Conservation (phyloP, 2,888 invertebrate species). For the Leucophenga montana region DNA sequence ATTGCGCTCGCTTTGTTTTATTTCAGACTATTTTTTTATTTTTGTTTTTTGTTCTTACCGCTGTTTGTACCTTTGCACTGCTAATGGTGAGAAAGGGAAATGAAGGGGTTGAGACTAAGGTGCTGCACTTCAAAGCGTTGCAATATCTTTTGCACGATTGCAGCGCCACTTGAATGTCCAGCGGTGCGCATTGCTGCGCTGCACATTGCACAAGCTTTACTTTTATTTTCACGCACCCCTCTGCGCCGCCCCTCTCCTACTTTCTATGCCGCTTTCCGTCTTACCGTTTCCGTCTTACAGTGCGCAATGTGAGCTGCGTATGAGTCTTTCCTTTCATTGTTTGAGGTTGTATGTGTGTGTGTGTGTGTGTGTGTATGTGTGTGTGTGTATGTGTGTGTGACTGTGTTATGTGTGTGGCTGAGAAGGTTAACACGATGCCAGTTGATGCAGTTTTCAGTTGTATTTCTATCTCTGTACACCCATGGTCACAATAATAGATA, state of each 20-base stretch:
- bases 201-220: constrained; percentile 50
- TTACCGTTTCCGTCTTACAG: neutral
- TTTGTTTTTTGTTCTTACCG: no score
- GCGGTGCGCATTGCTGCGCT: constrained; percentile 63
- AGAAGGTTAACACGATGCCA: neutral
- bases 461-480: neutral
- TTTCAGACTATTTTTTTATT: constrained; percentile 21
- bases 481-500: neutral
- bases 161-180: constrained; percentile 55
- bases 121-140: constrained; percentile 34
- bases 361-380: neutral
- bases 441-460: neutral
- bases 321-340: neutral
- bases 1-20: constrained; percentile 51
- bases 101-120: constrained; percentile 33
- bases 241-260: neutral
- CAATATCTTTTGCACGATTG: constrained; percentile 42
- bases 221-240: constrained; percentile 24
- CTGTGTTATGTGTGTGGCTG: no score
- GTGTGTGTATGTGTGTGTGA: neutral
- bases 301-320: neutral
- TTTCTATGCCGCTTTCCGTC: no score
- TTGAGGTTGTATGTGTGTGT: neutral
- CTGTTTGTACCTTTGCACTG: neutral
- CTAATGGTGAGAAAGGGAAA: neutral